Evolutionary conservation across 2,888 invertebrate species (phyloP), one percentile per base, ranked within the genome.

Genomic region (Lucinisca nassula): DNA sequence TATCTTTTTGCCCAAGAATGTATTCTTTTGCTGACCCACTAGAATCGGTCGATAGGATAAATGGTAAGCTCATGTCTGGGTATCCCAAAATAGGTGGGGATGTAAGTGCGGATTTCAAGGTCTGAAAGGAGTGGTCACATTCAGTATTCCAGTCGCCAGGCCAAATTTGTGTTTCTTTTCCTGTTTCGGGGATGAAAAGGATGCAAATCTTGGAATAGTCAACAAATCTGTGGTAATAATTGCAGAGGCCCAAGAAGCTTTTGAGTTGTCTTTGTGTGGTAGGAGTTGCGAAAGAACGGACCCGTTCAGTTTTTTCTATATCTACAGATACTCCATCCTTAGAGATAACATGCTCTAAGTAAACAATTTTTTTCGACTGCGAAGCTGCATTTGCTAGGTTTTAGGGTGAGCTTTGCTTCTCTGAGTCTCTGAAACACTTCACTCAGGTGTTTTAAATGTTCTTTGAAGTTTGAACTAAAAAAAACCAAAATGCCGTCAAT

Each of bases 401-500:
- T 89, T 8, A 90, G 74, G 21, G 75, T 88, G 10, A 92, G 51
- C n/a, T 88, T 87, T 27, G 88, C 90, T 1, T 87, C 75, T 21
- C 77, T 38, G 0, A 91, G 72, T 73, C 82, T 67, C 32, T 79
- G 27, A 45, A 92, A 90, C 14, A 92, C 88, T 37, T 79, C 49
- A 27, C 73, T 24, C 1, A 92, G 38, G 37, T 91, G 87, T 45
- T 76, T 14, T 35, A 88, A 72, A 70, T 91, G 92, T 30, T 84
- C 84, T 2, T 88, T 82, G 72, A 91, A 84, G 21, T 78, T 73
- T 21, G 61, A 55, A 45, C 79, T 83, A 61, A 90, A 91, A n/a
- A 90, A 75, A 8, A 87, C 70, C 10, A 90, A 58, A 17, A 91
- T 87, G 74, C 91, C 92, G 81, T 93, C 92, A 17, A 90, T 76